Base-by-base conservation (phyloP, 2,113 vertebrate species). In the Phalacrocorax aristotelis region DNA sequence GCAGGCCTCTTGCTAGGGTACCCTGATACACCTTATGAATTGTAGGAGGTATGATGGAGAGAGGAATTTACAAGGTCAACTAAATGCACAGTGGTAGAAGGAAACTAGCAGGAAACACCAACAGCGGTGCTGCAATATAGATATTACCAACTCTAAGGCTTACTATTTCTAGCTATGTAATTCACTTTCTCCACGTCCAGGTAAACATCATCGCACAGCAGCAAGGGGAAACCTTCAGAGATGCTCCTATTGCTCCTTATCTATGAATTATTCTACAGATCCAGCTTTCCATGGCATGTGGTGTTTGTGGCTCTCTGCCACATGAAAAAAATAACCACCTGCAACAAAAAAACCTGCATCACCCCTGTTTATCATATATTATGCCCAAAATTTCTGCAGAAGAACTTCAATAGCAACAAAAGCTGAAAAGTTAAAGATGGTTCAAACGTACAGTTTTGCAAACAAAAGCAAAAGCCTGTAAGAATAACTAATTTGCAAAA, bases 271-370 rank as follows among this genome's bases (percentile, higher is more conserved):
- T 38, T 90, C 62, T 79, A 83, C 29, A 60, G 42, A 42, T 54
- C 1, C 42, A 55, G 12, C 9, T 72, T 89, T 64, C 40, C 0
- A 1, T 7, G 13, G 25, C n/a, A 51, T 12, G 8, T 10, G 15
- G n/a, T n/a, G 20, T 32, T 44, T 77, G 40, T 75, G 81, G 27
- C 40, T 64, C 95, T 58, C 48, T 82, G 42, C 7, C 29, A 46
- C 7, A 55, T 5, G 4, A 51, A 91, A 91, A 83, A 89, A 81
- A 70, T 5, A 61, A 40, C 3, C 13, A 71, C 38, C 29, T 60
- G 40, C 10, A 84, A 72, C 10, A 84, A 71, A 79, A 83, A 44
- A 20, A 0, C 4, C 48, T 42, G 5, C 15, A 60, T 36, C 52
- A 68, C 15, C 18, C 5, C 42, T 48, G n/a, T 54, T 77, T 95